Percentiles rank a stretch among this genome's conserved stretches.
phyloP scores from a whole-genome alignment of 2,113 vertebrate species.

The Eptesicus fuscus region DNA sequence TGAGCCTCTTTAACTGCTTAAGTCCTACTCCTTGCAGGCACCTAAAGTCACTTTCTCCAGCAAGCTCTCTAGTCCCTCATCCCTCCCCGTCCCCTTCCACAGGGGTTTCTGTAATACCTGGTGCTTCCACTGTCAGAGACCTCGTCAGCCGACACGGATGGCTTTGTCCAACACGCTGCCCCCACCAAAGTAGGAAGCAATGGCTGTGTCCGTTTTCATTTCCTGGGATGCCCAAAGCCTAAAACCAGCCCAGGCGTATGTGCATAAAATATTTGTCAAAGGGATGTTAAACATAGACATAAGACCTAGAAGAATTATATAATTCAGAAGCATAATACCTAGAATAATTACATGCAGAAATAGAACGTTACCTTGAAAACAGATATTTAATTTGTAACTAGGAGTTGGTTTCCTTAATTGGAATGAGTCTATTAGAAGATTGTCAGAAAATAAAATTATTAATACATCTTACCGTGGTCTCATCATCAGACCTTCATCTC shows the following conservation, averaged over 20 bases:
- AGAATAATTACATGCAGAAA: slow-evolving; percentile 18
- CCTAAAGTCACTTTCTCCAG: not conserved
- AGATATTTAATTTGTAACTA: slow-evolving; percentile 63
- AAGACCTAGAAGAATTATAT: not conserved
- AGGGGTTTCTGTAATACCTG: not conserved
- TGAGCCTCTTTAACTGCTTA: not conserved
- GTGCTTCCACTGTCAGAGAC: not conserved
- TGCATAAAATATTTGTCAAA: slow-evolving; percentile 18
- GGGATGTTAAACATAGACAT: not conserved
- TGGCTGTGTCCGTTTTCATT: not conserved
- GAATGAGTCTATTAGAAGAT: slow-evolving; percentile 60
- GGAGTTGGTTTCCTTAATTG: slow-evolving; percentile 57
- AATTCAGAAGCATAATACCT: not conserved
- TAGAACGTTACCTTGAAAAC: not conserved
- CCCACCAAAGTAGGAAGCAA: not conserved
- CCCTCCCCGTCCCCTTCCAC: not conserved
- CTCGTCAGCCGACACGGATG: not conserved
- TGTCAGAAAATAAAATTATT: slow-evolving; percentile 69
- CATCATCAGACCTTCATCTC: slow-evolving; percentile 40
- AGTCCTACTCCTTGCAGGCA: not conserved
- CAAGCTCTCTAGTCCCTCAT: not conserved
- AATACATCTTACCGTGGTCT: slow-evolving; percentile 21
- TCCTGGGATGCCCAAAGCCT: not conserved
- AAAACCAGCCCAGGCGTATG: not conserved
- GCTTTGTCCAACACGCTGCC: not conserved